Conservation (phyloP, 1,140 invertebrate species). For the Bombus superbus region DNA sequence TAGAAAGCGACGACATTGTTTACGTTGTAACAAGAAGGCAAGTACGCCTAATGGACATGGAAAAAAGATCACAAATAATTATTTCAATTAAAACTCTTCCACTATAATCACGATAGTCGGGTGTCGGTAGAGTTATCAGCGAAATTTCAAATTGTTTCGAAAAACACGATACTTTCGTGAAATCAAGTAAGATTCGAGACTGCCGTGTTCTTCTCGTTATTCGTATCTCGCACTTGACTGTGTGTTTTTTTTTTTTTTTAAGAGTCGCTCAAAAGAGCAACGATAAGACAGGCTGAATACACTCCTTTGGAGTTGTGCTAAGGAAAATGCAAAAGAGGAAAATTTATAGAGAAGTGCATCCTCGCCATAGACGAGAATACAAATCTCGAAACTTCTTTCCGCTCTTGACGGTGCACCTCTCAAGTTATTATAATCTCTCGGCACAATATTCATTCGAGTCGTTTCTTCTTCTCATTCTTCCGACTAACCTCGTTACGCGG, state of each 20-base stretch:
- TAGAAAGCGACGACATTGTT: background rate
- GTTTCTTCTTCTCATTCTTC: slow-evolving; percentile 17
- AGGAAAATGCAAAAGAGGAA: background rate
- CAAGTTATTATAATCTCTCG: slow-evolving; percentile 20
- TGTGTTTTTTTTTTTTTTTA: too few species aligned
- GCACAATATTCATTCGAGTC: slow-evolving; percentile 14
- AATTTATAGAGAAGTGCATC: background rate
- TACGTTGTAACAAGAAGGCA: background rate
- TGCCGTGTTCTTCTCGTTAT: background rate
- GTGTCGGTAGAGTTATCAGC: too few species aligned
- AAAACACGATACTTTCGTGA: too few species aligned
- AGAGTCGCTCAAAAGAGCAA: background rate
- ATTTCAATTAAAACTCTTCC: background rate
- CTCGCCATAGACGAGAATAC: background rate
- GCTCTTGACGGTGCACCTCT: slow-evolving; percentile 15
- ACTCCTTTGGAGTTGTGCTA: background rate
- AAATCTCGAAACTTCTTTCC: slow-evolving; percentile 12
- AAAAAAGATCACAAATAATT: background rate
- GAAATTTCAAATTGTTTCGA: too few species aligned
- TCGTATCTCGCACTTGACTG: background rate
- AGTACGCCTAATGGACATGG: background rate
- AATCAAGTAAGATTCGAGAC: background rate
- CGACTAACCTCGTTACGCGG: background rate
- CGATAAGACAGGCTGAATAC: background rate
- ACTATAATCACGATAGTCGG: too few species aligned